phyloP scores from a whole-genome alignment of 2,888 invertebrate species.

The Caenorhabditis sinica region DNA sequence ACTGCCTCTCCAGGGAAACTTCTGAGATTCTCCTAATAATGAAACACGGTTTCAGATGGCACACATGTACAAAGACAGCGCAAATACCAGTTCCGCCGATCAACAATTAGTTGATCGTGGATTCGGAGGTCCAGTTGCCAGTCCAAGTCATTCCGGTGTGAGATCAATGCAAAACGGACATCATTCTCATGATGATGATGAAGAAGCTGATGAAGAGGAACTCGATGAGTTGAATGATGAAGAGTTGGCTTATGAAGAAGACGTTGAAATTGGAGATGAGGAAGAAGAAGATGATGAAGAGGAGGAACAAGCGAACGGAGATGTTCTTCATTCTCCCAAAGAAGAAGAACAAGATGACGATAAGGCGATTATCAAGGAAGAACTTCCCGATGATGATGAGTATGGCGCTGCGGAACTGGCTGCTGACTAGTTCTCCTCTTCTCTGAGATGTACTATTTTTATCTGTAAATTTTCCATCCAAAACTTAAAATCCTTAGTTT shows the following conservation, averaged over 20 bases:
- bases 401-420: conserved; percentile 32
- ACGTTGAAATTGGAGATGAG: conserved; percentile 54
- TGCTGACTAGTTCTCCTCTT: conserved; percentile 1
- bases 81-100: conserved; percentile 14
- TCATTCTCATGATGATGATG: conserved; percentile 23
- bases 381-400: conserved; percentile 53
- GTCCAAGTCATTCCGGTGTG: not conserved
- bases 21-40: not conserved
- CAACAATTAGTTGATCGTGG: conserved; percentile 47
- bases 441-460: not conserved
- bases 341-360: conserved; percentile 27
- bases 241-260: conserved; percentile 56
- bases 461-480: not conserved
- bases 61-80: conserved; percentile 41
- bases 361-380: conserved; percentile 49
- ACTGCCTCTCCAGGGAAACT: too few relatives aligned
- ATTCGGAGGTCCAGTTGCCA: conserved; percentile 25
- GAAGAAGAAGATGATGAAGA: conserved; percentile 48
- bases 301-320: conserved; percentile 39
- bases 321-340: conserved; percentile 19
- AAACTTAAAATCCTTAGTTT: not conserved
- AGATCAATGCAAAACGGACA: conserved; percentile 18
- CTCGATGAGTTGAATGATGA: conserved; percentile 38
- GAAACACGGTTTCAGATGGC: conserved; percentile 36
- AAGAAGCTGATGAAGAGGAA: conserved; percentile 17